phyloP scores from a whole-genome alignment of 64 coral and sea anemone genomes.

The Pocillopora damicornis region DNA sequence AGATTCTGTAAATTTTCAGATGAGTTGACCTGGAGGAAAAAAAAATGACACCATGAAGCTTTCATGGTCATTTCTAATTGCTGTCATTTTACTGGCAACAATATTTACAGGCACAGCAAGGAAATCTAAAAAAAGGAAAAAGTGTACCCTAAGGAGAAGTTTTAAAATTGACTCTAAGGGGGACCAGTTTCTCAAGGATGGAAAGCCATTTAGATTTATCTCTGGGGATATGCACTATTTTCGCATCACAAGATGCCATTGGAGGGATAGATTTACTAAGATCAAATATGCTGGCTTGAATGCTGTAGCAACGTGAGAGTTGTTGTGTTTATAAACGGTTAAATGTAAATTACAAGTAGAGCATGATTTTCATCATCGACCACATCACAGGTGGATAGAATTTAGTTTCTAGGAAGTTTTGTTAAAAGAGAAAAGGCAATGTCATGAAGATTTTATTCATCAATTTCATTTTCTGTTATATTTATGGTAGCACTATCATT shows the following conservation, averaged over 20 bases:
- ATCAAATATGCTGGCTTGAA: slow-evolving; percentile 65
- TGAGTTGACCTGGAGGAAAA: too few species aligned
- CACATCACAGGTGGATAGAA: too few species aligned
- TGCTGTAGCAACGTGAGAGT: slow-evolving; percentile 62
- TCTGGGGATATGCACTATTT: slow-evolving; percentile 75
- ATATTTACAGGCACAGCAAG: not conserved
- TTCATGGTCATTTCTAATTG: not conserved
- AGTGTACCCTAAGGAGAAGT: not conserved
- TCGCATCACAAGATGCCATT: slow-evolving; percentile 52
- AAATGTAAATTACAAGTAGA: not conserved
- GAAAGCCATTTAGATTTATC: slow-evolving; percentile 67
- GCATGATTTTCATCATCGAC: too few species aligned
- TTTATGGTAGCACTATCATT: too few species aligned
- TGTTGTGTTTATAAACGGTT: not conserved
- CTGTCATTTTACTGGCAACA: not conserved
- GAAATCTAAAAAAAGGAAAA: slow-evolving; percentile 15
- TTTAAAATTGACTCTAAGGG: slow-evolving; percentile 76
- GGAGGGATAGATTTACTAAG: slow-evolving; percentile 73
- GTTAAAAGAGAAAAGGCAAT: too few species aligned
- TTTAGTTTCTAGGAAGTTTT: too few species aligned
- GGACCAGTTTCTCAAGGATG: slow-evolving; percentile 78
- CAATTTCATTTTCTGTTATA: too few species aligned
- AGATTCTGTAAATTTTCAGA: too few species aligned
- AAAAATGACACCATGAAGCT: not conserved
- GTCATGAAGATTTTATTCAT: too few species aligned